These are phyloP conservation scores for Torymus tubicola DNA, from an alignment of 2,888 invertebrate genomes.

Conservation along the genomic window DNA sequence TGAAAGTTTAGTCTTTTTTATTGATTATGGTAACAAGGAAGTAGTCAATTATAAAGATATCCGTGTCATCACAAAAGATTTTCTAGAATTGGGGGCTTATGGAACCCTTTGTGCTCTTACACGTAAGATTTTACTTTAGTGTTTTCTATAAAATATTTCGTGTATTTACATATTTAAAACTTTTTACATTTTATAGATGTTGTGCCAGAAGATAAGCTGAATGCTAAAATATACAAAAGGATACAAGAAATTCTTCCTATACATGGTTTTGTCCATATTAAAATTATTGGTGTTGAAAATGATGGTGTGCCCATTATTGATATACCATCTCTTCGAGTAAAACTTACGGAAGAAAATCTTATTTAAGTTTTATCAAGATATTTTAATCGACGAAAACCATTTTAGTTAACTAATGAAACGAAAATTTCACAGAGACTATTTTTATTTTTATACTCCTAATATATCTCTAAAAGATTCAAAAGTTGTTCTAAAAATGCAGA, in stretches of 20 bases:
- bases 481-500: no score
- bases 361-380: constrained; percentile 29
- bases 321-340: constrained; percentile 61
- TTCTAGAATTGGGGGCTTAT: constrained; percentile 63
- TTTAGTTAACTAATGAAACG: constrained; percentile 10
- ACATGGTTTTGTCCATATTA: constrained; percentile 18
- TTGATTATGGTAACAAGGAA: constrained; percentile 71
- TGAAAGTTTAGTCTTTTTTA: constrained; percentile 65
- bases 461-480: background rate
- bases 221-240: constrained; percentile 6
- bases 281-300: constrained; percentile 34
- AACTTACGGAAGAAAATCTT: constrained; percentile 60
- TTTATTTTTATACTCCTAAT: constrained; percentile 17
- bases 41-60: constrained; percentile 68
- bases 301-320: constrained; percentile 59
- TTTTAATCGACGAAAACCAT: constrained; percentile 4
- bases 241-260: constrained; percentile 12
- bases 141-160: no score
- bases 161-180: no score
- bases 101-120: constrained; percentile 64
- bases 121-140: constrained; percentile 60
- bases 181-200: constrained; percentile 57
- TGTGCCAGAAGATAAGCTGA: constrained; percentile 54
- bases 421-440: constrained; percentile 1
- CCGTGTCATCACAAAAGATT: constrained; percentile 70